Percentiles rank a stretch among this genome's conserved stretches.
These are phyloP conservation scores for Lycaena phlaeas DNA, from an alignment of 2,888 invertebrate species.

Conservation along the genomic window DNA sequence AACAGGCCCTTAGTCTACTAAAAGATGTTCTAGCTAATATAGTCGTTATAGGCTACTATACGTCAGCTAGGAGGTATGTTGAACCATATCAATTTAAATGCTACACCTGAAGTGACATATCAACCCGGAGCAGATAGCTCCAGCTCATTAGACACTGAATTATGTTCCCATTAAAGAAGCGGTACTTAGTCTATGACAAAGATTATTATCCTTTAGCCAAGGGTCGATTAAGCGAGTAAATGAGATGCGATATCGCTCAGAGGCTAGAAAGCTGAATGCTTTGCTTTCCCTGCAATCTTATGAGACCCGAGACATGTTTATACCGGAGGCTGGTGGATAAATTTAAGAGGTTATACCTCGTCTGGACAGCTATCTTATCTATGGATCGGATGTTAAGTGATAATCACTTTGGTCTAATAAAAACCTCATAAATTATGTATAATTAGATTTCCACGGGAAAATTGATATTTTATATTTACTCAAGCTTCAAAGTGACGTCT, in stretches of 20 bases:
- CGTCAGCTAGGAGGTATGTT: too few relatives aligned
- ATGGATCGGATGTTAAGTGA: conserved; percentile 8
- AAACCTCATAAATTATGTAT: conserved; percentile 7
- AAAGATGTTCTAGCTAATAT: too few relatives aligned
- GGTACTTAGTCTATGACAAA: conserved; percentile 18
- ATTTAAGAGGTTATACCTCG: conserved; percentile 13
- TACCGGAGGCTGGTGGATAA: conserved; percentile 14
- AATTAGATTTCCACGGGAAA: neutral
- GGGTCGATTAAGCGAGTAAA: conserved; percentile 30
- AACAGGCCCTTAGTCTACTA: too few relatives aligned
- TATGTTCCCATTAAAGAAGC: conserved; percentile 17
- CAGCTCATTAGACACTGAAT: conserved; percentile 14
- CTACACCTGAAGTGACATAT: conserved; percentile 6
- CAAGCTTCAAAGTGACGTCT: neutral
- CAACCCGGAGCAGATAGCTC: conserved; percentile 8
- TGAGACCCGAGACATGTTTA: conserved; percentile 24
- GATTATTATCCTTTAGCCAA: conserved; percentile 22
- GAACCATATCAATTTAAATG: neutral
- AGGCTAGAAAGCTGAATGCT: conserved; percentile 26
- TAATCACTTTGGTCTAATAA: conserved; percentile 6
- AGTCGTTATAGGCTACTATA: too few relatives aligned
- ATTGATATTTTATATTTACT: conserved; percentile 3
- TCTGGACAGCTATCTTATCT: conserved; percentile 6
- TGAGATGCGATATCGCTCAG: conserved; percentile 26
- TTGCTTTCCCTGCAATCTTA: conserved; percentile 24